Conservation (phyloP, 2,797 vertebrate genomes). For the Oreortyx pictus region DNA sequence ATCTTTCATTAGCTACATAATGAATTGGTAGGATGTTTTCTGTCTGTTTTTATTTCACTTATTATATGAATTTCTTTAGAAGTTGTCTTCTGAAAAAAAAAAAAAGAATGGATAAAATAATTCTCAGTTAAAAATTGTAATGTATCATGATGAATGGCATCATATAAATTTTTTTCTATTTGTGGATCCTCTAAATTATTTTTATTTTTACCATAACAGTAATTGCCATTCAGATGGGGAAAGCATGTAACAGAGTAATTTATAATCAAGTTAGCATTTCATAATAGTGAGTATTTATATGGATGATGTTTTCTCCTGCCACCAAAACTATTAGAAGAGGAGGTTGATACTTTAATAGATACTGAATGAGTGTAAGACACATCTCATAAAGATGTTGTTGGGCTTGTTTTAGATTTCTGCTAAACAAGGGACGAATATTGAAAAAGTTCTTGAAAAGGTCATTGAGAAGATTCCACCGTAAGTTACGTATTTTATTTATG, state of each 20-base stretch:
- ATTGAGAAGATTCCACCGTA: slow-evolving; percentile 91
- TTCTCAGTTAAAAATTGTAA: not conserved
- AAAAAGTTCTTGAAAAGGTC: slow-evolving; percentile 88
- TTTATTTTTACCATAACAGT: not conserved
- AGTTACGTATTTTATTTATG: slow-evolving; percentile 72
- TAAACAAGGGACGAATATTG: slow-evolving; percentile 93
- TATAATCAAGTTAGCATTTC: not conserved
- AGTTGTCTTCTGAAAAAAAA: not conserved
- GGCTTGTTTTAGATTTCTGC: slow-evolving; percentile 89
- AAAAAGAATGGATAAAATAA: not conserved
- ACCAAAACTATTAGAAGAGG: not conserved
- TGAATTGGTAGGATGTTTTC: not conserved
- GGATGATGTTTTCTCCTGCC: not conserved
- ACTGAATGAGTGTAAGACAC: not conserved
- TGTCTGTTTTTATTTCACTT: not conserved
- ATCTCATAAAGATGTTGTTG: not conserved
- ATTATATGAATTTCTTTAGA: not conserved
- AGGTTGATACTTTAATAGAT: not conserved
- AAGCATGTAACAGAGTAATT: not conserved
- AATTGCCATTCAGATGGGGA: not conserved
- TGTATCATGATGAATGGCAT: not conserved
- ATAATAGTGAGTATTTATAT: not conserved
- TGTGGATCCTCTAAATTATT: not conserved
- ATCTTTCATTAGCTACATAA: not conserved
- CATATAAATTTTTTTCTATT: not conserved